Base-by-base conservation (phyloP, 2,888 invertebrate genomes). In the Criorhina ranunculi region DNA sequence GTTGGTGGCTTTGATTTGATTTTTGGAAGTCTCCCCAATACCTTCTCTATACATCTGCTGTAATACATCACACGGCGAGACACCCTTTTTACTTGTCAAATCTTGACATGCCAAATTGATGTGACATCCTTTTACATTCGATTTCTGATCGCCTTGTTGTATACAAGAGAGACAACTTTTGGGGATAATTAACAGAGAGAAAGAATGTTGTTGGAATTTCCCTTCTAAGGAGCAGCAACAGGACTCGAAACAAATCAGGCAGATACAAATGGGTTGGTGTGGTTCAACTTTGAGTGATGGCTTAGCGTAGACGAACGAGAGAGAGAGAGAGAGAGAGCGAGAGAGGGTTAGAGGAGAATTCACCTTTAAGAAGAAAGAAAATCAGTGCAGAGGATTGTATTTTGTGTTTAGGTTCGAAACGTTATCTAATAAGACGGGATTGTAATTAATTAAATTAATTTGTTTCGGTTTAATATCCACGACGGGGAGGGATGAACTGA, bases 401-500 rank as follows among this genome's bases (percentile, higher is more conserved):
- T 19, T 9, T 66, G 44, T 75, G 51, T 33, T 51, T 62, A 60
- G 46, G 1, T 9, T 37, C 24, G 33, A 40, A 79, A 69, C 49
- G 31, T n/a, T 80, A 88, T 91, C 91, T 91, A 91, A 91, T 90
- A 91, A 91, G 91, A 91, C 90, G 90, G 89, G 90, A 90, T 90
- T 91, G 90, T 91, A 91, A 91, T 91, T 91, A 91, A 91, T 91
- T 91, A 90, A 91, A 91, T 91, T 91, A 91, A 91, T 91, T 91
- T 91, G 90, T 90, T 91, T 91, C 90, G 91, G 91, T 90, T 91
- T 90, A 57, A 59, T 40, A 46, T 37, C 9, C 37, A 5, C 12
- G 15, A 24, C 19, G 44, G 42, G 4, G 40, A 15, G 40, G 31
- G n/a, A n/a, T n/a, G n/a, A n/a, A n/a, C n/a, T n/a, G n/a, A n/a